These are phyloP conservation scores for Heteractis magnifica DNA, from an alignment of 92 coral and sea anemone species.

Conservation along the genomic window DNA sequence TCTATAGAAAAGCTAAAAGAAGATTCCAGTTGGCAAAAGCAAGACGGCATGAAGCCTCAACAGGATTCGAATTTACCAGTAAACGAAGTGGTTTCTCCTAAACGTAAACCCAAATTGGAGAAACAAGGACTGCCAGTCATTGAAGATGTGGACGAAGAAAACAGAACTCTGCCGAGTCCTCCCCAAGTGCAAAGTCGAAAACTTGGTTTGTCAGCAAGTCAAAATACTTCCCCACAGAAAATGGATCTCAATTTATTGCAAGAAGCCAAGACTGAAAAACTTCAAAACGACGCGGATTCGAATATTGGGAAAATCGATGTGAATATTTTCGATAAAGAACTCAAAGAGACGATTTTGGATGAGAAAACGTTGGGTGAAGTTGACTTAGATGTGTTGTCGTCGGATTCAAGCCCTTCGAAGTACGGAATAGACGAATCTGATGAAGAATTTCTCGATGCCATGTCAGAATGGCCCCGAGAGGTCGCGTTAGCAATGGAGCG, in stretches of 20 bases:
- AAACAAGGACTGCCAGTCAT: conserved; percentile 23
- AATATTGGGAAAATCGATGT: conserved; percentile 2
- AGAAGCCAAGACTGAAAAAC: not conserved
- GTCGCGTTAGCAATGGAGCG: conserved; percentile 35
- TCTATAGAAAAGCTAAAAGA: conserved; percentile 19
- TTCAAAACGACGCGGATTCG: not conserved
- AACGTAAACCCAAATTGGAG: conserved; percentile 24
- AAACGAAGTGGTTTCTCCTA: not conserved
- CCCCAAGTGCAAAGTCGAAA: conserved; percentile 17
- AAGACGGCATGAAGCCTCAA: not conserved
- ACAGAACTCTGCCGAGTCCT: too few species aligned
- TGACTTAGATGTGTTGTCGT: conserved; percentile 37
- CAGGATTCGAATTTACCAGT: conserved; percentile 22
- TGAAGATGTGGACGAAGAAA: conserved; percentile 10
- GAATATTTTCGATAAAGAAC: conserved; percentile 23
- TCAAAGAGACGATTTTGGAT: conserved; percentile 33
- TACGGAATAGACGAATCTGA: conserved; percentile 49
- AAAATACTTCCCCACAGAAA: not conserved
- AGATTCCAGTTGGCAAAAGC: not conserved
- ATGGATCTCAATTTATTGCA: not conserved
- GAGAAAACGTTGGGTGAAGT: conserved; percentile 19
- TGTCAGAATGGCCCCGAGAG: conserved; percentile 50
- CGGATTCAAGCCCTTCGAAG: conserved; percentile 44
- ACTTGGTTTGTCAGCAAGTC: not conserved
- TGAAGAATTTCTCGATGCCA: conserved; percentile 47